These are phyloP conservation scores for Cryptocephalus moraei DNA, from an alignment of 2,888 invertebrate genomes.

Conservation along the genomic window DNA sequence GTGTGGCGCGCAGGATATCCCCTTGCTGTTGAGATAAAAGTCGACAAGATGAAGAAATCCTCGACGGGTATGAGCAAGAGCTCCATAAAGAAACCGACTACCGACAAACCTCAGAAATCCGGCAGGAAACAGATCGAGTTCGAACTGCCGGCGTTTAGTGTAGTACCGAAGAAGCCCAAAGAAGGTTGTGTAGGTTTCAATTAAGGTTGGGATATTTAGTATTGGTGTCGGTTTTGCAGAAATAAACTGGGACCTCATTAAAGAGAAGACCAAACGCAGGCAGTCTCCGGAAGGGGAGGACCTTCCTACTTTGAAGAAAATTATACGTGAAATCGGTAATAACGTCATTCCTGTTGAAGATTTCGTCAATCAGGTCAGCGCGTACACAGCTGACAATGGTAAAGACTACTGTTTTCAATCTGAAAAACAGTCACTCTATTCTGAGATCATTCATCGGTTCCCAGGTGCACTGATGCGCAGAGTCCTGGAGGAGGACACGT, in stretches of 20 bases:
- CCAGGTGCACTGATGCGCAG: slow-evolving; percentile 17
- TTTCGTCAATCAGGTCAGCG: slow-evolving; percentile 29
- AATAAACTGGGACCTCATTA: slow-evolving; percentile 22
- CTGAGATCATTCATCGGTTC: no score
- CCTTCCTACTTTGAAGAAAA: slow-evolving; percentile 24
- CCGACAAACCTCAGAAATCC: not conserved
- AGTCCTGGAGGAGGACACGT: slow-evolving; percentile 30
- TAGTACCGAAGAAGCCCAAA: slow-evolving; percentile 11
- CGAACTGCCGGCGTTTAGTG: slow-evolving; percentile 19
- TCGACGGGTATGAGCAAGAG: not conserved
- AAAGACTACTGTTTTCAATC: no score
- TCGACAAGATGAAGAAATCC: not conserved
- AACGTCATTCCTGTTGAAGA: slow-evolving; percentile 29
- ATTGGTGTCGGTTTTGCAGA: not conserved
- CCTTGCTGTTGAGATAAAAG: slow-evolving; percentile 11
- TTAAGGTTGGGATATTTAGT: no score
- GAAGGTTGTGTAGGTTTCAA: not conserved
- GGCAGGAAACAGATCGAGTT: no score
- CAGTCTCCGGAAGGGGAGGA: slow-evolving; percentile 32
- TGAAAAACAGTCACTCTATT: slow-evolving; percentile 13
- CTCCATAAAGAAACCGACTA: not conserved
- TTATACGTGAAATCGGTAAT: slow-evolving; percentile 18
- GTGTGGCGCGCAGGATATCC: slow-evolving; percentile 15
- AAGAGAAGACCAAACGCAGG: slow-evolving; percentile 26
- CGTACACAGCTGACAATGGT: slow-evolving; percentile 34